Evolutionary conservation across 2,797 vertebrate species (phyloP).

Genomic region (Euthynnus affinis): DNA sequence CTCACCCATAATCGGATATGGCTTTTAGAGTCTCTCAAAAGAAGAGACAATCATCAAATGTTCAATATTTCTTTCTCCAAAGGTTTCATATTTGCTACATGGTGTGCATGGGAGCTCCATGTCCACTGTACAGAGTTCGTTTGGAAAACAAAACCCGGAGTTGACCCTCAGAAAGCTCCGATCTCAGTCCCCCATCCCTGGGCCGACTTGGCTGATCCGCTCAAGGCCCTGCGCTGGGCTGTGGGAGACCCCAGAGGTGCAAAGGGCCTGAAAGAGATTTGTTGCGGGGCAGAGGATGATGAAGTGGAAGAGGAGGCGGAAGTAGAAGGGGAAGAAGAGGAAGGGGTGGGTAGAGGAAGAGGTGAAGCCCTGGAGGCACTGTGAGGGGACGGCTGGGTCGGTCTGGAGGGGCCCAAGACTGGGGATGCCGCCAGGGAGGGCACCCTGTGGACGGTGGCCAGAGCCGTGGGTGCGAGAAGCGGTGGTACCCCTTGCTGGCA

Average conservation of each 20-base stretch:
- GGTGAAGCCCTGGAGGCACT: slow-evolving; percentile 75
- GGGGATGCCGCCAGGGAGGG: slow-evolving; percentile 71
- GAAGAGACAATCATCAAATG: slow-evolving; percentile 54
- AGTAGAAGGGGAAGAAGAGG: slow-evolving; percentile 73
- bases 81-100: slow-evolving; percentile 53
- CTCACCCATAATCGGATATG: slow-evolving; percentile 67
- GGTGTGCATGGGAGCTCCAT: slow-evolving; percentile 42
- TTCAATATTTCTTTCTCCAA: slow-evolving; percentile 40
- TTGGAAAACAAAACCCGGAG: slow-evolving; percentile 18
- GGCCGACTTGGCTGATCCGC: slow-evolving; percentile 82
- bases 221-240: slow-evolving; percentile 78
- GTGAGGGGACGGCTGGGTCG: slow-evolving; percentile 80
- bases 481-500: slow-evolving; percentile 77
- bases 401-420: slow-evolving; percentile 73
- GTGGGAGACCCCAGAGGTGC: slow-evolving; percentile 78
- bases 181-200: slow-evolving; percentile 93
- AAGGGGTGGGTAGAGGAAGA: slow-evolving; percentile 66
- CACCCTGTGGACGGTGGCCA: slow-evolving; percentile 82
- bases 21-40: slow-evolving; percentile 73
- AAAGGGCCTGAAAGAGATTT: slow-evolving; percentile 87
- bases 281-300: slow-evolving; percentile 69
- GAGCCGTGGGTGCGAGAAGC: slow-evolving; percentile 78
- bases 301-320: slow-evolving; percentile 75
- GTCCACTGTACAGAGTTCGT: slow-evolving; percentile 56
- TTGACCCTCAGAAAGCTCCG: slow-evolving; percentile 89